Evolutionary conservation across 2,113 vertebrate genomes (phyloP).

Genomic region (Microtus oregoni): DNA sequence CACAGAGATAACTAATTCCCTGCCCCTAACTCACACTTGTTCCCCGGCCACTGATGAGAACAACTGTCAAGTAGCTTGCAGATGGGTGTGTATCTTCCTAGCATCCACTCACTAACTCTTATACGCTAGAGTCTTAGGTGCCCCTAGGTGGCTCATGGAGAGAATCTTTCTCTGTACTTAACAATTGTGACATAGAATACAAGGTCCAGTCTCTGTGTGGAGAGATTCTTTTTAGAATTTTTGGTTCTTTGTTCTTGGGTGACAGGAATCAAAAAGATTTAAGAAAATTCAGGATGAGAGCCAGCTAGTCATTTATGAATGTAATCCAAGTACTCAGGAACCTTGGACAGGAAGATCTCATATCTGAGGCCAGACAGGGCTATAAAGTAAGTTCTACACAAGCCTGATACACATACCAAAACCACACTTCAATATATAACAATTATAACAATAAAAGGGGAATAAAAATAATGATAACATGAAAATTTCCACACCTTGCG

Average conservation of each 20-base stretch:
- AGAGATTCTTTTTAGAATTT: background rate
- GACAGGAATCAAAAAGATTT: background rate
- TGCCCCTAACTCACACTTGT: too few species aligned
- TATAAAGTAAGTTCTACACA: too few species aligned
- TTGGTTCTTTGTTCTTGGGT: background rate
- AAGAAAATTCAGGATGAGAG: background rate
- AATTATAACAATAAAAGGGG: background rate
- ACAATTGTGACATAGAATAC: background rate
- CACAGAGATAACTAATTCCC: too few species aligned
- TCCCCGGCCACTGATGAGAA: too few species aligned
- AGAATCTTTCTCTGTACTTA: too few species aligned
- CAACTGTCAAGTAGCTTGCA: too few species aligned
- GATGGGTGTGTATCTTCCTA: background rate
- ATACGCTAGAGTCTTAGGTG: background rate
- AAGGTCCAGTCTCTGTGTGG: background rate
- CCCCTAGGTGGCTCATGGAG: rapidly evolving
- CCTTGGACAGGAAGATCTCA: background rate
- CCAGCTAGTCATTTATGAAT: too few species aligned
- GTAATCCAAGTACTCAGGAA: background rate
- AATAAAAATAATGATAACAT: background rate
- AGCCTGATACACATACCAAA: background rate
- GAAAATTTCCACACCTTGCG: background rate
- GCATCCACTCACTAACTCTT: background rate
- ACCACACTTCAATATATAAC: background rate
- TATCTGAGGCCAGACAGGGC: too few species aligned